Evolutionary conservation across 2,113 vertebrate genomes (phyloP), one percentile per base, ranked within the genome.

Genomic region (Colius striatus): DNA sequence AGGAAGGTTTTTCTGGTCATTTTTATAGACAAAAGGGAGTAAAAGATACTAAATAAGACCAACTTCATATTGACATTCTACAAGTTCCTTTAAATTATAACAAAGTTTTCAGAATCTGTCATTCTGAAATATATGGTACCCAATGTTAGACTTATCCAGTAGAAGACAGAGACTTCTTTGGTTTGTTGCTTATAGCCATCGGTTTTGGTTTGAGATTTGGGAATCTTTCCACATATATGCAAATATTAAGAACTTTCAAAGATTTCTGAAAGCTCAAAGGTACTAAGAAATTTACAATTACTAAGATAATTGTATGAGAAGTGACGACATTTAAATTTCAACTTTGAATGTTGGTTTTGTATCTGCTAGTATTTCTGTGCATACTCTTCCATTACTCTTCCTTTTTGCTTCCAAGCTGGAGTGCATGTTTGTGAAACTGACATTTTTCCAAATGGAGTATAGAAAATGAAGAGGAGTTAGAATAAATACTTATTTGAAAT

Each of bases 141-240:
- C 11, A 70, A 3, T 30, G 1, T 80, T 68, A 70, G 22, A 73
- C 4, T 5, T 45, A 26, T 45, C 11, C 14, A 47, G 18, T 21
- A 5, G 17, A 87, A 53, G 7, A 47, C 2, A n/a, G 5, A 18
- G 6, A 18, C 8, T 27, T 62, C n/a, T 61, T n/a, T 27, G 22
- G 4, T 5, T 71, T 72, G 4, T 67, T 63, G 8, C 1, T 8
- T 61, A 26, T 5, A 16, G 6, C 38, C 12, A 41, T 4, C 57
- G 3, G 6, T 6, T 45, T 61, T 32, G 17, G 3, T 5, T 54
- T 76, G 10, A 21, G 5, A 1, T 2, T 51, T 30, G 23, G 3
- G 2, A 12, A n/a, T 15, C 58, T 75, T 11, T 3, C 16, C 3
- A 61, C 16, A 21, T 27, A 29, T 13, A 2, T 55, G 17, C 9